Evolutionary conservation across 2,113 vertebrate species (phyloP).

Genomic region (Oreochromis tanganicae): DNA sequence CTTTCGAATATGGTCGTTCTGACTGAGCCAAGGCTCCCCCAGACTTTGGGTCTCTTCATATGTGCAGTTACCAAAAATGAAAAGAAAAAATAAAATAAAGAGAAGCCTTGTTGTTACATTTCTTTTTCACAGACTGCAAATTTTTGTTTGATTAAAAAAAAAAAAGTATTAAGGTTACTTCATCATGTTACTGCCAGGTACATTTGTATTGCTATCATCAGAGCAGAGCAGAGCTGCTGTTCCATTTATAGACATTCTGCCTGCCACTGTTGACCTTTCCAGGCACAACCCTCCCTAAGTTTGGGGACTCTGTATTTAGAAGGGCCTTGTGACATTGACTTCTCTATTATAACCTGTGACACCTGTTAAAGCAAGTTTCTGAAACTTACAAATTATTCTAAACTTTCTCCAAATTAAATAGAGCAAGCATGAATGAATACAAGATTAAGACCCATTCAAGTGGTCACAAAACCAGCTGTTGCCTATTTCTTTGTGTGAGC

Average conservation of each 20-base stretch:
- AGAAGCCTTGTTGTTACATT: not conserved
- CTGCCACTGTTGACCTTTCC: not conserved
- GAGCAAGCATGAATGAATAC: not conserved
- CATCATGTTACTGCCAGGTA: not conserved
- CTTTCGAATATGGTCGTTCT: not conserved
- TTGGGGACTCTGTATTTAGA: not conserved
- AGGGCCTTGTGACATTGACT: not conserved
- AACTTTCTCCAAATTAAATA: not conserved
- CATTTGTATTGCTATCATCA: not conserved
- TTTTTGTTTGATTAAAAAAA: not conserved
- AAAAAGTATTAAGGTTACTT: not conserved
- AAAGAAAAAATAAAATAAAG: not conserved
- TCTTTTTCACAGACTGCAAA: not conserved
- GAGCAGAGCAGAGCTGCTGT: not conserved
- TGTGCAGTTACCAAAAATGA: not conserved
- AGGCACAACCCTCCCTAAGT: not conserved
- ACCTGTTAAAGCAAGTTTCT: not conserved
- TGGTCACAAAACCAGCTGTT: not conserved
- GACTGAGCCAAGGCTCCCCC: not conserved
- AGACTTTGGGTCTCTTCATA: not conserved
- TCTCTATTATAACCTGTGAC: not conserved
- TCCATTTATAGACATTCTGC: not conserved
- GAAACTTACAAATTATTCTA: not conserved
- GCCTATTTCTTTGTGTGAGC: not conserved
- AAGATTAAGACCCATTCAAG: not conserved